These are phyloP conservation scores for Melanotaenia parkinsoni DNA, from an alignment of 2,797 vertebrate species.

Conservation along the genomic window DNA sequence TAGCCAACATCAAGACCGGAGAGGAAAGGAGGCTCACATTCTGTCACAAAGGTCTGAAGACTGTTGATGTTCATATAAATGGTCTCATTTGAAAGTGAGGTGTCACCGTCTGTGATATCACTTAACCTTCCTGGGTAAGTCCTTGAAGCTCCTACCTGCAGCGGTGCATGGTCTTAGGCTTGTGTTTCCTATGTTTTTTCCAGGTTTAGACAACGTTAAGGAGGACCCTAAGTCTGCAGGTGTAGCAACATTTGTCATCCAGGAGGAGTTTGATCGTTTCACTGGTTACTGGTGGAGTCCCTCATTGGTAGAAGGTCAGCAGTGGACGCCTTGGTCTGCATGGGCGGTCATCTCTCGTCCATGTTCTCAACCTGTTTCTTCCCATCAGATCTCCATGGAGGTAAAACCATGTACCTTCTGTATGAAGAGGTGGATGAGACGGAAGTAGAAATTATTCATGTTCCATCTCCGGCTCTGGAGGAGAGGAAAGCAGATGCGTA, in stretches of 20 bases:
- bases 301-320: constrained; percentile 87
- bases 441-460: constrained; percentile 96
- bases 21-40: constrained; percentile 82
- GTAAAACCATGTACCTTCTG: constrained; percentile 88
- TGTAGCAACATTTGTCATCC: constrained; percentile 97
- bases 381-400: constrained; percentile 84
- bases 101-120: too few species aligned
- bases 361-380: background rate
- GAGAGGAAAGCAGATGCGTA: constrained; percentile 97
- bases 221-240: constrained; percentile 96
- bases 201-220: constrained; percentile 92
- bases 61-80: too few species aligned
- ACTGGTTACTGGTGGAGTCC: constrained; percentile 99
- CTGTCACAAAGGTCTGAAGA: constrained; percentile 82
- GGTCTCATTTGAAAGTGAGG: background rate
- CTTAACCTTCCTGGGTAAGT: too few species aligned
- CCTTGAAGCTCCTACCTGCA: background rate
- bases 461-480: constrained; percentile 94
- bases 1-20: constrained; percentile 90
- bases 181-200: background rate
- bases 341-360: too few species aligned
- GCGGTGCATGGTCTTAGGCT: background rate
- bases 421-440: constrained; percentile 98
- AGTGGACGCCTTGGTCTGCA: too few species aligned
- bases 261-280: constrained; percentile 98